Percentiles rank a stretch among this genome's conserved stretches.
Evolutionary conservation across 2,888 invertebrate genomes (phyloP).

Genomic region (Trachelus stipa): DNA sequence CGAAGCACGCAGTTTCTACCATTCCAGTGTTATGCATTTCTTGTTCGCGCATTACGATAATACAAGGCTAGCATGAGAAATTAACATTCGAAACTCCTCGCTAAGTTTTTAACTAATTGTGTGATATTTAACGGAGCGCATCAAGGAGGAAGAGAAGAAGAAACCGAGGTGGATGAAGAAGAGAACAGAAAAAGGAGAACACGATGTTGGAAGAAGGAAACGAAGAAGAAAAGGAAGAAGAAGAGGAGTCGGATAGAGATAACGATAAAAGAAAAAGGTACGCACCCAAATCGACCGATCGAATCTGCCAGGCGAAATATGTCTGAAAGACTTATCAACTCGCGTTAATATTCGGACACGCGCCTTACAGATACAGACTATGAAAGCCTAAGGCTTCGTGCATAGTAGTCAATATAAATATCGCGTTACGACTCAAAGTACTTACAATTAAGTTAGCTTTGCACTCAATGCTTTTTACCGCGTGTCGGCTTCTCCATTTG

Average conservation of each 20-base stretch:
- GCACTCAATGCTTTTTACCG: constrained; percentile 30
- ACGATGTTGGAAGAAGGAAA: not conserved
- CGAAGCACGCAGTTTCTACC: not conserved
- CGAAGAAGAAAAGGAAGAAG: not conserved
- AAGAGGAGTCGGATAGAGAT: not conserved
- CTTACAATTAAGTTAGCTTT: constrained; percentile 41
- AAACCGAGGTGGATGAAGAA: not conserved
- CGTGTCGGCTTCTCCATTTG: constrained; percentile 42
- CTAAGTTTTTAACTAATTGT: not conserved
- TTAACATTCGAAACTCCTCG: not conserved
- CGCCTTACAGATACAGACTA: not conserved
- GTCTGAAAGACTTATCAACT: not conserved
- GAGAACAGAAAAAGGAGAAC: not conserved
- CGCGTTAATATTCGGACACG: not conserved
- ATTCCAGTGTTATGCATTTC: not conserved
- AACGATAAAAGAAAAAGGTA: not conserved
- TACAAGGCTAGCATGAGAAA: not conserved
- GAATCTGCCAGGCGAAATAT: not conserved
- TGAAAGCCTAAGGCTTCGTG: constrained; percentile 8
- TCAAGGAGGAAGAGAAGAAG: not conserved
- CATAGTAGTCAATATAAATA: constrained; percentile 36
- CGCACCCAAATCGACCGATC: not conserved
- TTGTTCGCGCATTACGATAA: not conserved
- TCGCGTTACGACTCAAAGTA: constrained; percentile 35
- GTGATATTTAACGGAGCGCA: not conserved